phyloP scores from a whole-genome alignment of 2,888 invertebrate genomes.

The Gisinianus flammeolus region DNA sequence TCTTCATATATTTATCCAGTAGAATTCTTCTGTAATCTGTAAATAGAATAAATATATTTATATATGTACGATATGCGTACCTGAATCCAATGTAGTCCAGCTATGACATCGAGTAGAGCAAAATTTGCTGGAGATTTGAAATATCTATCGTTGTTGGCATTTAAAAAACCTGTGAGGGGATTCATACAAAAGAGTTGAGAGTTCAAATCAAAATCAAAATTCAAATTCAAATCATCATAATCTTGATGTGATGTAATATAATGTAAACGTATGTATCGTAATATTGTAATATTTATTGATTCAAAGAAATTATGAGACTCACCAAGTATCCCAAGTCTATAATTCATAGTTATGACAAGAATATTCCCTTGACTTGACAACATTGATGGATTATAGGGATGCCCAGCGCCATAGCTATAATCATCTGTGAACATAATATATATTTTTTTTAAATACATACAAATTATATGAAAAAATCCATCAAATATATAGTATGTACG shows the following conservation, averaged over 20 bases:
- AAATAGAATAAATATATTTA: no score
- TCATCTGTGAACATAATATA: slow-evolving; percentile 65
- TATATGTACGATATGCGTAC: slow-evolving; percentile 43
- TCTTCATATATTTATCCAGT: no score
- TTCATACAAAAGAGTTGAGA: not conserved
- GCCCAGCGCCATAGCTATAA: slow-evolving; percentile 89
- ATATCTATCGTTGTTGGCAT: slow-evolving; percentile 85
- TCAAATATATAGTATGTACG: no score
- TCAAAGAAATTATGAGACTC: slow-evolving; percentile 60
- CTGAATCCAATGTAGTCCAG: slow-evolving; percentile 62
- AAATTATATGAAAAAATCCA: no score
- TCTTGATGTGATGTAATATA: no score
- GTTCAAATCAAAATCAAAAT: no score
- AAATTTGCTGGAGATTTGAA: slow-evolving; percentile 90
- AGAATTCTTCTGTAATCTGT: no score
- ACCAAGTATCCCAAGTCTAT: slow-evolving; percentile 89
- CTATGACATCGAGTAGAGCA: slow-evolving; percentile 97
- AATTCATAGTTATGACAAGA: slow-evolving; percentile 96
- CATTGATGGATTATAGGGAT: slow-evolving; percentile 95
- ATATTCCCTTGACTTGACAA: slow-evolving; percentile 88
- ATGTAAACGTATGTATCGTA: no score
- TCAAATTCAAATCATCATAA: no score
- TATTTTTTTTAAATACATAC: no score
- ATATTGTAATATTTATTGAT: no score
- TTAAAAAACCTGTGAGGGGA: slow-evolving; percentile 75